Conservation (phyloP, 2,113 vertebrate genomes). For the Hyla sarda region DNA sequence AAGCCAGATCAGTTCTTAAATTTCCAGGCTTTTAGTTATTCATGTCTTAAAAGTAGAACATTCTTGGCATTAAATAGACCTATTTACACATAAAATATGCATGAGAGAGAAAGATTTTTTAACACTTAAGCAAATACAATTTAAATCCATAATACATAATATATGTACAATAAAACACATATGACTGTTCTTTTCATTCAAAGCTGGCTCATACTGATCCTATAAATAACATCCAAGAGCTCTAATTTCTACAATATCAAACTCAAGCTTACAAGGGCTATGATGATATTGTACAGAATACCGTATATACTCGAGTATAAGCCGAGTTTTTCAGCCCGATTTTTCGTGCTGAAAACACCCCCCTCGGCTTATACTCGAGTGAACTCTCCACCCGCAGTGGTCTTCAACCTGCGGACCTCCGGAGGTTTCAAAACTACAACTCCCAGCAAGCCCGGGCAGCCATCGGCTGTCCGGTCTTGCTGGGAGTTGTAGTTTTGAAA, state of each 20-base stretch:
- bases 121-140: not conserved
- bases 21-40: not conserved
- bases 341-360: too few relatives aligned
- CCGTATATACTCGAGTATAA: too few relatives aligned
- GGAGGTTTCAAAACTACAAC: too few relatives aligned
- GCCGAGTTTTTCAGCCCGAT: too few relatives aligned
- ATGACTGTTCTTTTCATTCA: not conserved
- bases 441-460: too few relatives aligned
- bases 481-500: too few relatives aligned
- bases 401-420: too few relatives aligned
- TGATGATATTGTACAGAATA: not conserved
- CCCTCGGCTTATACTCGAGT: too few relatives aligned
- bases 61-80: not conserved
- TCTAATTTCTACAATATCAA: not conserved
- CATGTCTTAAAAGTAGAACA: not conserved
- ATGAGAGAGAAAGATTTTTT: too few relatives aligned
- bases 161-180: not conserved
- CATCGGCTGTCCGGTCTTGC: too few relatives aligned
- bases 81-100: not conserved
- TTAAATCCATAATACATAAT: not conserved
- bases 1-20: slow-evolving; percentile 4
- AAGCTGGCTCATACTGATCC: not conserved
- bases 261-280: not conserved
- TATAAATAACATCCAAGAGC: not conserved
- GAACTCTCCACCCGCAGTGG: too few relatives aligned